Evolutionary conservation across 2,113 vertebrate species (phyloP).

Genomic region (Fregata magnificens): DNA sequence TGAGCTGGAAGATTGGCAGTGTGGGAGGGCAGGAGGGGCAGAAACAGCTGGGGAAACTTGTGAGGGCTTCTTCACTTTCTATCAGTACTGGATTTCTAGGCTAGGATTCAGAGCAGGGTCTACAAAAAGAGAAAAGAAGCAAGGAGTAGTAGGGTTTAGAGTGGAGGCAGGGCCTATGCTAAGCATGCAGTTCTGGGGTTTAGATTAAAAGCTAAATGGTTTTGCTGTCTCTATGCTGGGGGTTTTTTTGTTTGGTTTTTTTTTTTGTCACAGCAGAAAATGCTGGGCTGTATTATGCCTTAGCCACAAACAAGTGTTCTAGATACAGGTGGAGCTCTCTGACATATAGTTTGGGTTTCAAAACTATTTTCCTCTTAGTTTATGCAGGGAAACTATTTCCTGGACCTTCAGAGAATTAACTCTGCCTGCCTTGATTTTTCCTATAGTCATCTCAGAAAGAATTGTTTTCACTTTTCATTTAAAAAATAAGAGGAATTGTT

Average conservation of each 20-base stretch:
- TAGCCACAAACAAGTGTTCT: not conserved
- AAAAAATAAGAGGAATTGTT: not conserved
- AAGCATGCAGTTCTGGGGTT: not conserved
- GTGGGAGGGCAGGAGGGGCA: not conserved
- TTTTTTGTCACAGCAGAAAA: not conserved
- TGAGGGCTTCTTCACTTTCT: not conserved
- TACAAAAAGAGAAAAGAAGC: not conserved
- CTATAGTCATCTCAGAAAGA: not conserved
- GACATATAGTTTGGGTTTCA: not conserved
- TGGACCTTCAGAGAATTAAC: not conserved
- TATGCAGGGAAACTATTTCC: not conserved
- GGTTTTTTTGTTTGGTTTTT: too few species aligned
- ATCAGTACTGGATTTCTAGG: not conserved
- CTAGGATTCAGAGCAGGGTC: not conserved
- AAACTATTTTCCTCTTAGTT: not conserved
- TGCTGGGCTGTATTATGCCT: not conserved
- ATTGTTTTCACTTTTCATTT: not conserved
- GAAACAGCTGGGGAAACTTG: not conserved
- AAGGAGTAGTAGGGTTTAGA: not conserved
- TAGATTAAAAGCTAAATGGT: not conserved
- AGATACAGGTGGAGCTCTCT: not conserved
- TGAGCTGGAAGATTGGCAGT: not conserved
- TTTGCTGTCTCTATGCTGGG: not conserved
- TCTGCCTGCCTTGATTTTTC: not conserved
- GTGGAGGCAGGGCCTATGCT: not conserved